Conservation (phyloP, 2,113 vertebrate genomes). For the Laterallus jamaicensis region DNA sequence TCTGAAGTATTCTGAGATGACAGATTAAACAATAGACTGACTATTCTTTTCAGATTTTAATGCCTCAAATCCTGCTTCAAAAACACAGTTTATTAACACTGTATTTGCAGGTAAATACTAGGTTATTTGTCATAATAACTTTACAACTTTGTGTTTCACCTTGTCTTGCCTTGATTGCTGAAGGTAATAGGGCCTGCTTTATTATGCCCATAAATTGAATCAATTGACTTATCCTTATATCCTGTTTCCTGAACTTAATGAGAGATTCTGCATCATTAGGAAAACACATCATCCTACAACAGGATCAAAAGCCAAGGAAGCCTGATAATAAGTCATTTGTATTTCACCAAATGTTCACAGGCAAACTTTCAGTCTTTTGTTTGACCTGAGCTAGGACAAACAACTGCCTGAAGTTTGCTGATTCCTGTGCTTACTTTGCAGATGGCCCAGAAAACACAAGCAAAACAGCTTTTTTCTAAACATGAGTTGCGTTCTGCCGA, state of each 20-base stretch:
- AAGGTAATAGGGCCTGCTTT: slow-evolving; percentile 81
- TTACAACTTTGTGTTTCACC: slow-evolving; percentile 80
- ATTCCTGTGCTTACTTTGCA: slow-evolving; percentile 2
- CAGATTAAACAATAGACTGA: slow-evolving; percentile 70
- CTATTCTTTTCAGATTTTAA: slow-evolving; percentile 75
- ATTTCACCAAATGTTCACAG: slow-evolving; percentile 73
- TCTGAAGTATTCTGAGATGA: slow-evolving; percentile 70
- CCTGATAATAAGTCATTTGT: slow-evolving; percentile 77
- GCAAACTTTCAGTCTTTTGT: slow-evolving; percentile 74
- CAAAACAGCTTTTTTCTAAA: slow-evolving; percentile 18
- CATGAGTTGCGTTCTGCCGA: background rate
- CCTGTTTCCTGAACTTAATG: slow-evolving; percentile 88
- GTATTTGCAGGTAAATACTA: slow-evolving; percentile 77
- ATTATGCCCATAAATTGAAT: slow-evolving; percentile 86
- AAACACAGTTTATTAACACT: slow-evolving; percentile 74
- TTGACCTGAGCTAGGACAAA: slow-evolving; percentile 64
- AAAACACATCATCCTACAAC: slow-evolving; percentile 81
- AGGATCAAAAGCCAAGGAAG: slow-evolving; percentile 82
- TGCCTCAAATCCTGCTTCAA: slow-evolving; percentile 71
- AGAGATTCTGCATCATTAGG: slow-evolving; percentile 86
- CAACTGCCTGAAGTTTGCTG: slow-evolving; percentile 21
- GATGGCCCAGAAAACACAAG: slow-evolving; percentile 3
- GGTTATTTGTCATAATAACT: slow-evolving; percentile 81
- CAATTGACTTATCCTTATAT: slow-evolving; percentile 88
- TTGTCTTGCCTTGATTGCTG: slow-evolving; percentile 79